Evolutionary conservation across 2,797 vertebrate genomes (phyloP), one percentile per base, ranked within the genome.

Genomic region (Macrochelys suwanniensis): DNA sequence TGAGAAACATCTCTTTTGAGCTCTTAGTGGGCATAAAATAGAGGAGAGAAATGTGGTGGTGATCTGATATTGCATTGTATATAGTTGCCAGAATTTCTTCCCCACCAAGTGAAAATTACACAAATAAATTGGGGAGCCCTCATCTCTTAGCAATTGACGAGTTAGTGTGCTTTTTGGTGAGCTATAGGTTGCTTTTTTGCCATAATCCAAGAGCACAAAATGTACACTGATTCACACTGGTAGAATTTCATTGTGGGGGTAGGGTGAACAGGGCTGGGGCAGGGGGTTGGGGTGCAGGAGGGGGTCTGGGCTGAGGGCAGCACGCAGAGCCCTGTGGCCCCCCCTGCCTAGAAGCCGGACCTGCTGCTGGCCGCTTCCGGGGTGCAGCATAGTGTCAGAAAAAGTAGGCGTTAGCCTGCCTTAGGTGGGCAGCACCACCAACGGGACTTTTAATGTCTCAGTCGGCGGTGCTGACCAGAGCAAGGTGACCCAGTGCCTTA

Each of bases 171-270:
- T 21, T 93, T 89, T 90, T 50, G 3, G 93, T 90, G 51, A 85
- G 87, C 93, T 78, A 17, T 33, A 61, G 7, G 81, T 33, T 82
- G 47, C 2, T 71, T 84, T 90, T 49, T 49, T 8, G 47, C 47
- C 16, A 59, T 54, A 37, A 79, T 83, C 8, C 33, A 88, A 57
- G 21, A 42, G 57, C 45, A 25, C 50, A 51, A 6, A 94, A 88
- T 96, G 50, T 31, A 87, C 37, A 0, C 56, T 96, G 82, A 87
- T 21, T 95, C 53, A 83, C 50, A 78, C 51, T 93, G 6, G 19
- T 89, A 5, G 83, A 96, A 90, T 90, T 91, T 23, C 31, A 68
- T 94, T 94, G 37, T 94, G 37, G 37, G 37, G 37, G 37, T 3
- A 42, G 37, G 37, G 37, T 4, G 37, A 42, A 3, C 37, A 42